Conservation (phyloP, 2,888 invertebrate genomes). For the Pristionchus mayeri region DNA sequence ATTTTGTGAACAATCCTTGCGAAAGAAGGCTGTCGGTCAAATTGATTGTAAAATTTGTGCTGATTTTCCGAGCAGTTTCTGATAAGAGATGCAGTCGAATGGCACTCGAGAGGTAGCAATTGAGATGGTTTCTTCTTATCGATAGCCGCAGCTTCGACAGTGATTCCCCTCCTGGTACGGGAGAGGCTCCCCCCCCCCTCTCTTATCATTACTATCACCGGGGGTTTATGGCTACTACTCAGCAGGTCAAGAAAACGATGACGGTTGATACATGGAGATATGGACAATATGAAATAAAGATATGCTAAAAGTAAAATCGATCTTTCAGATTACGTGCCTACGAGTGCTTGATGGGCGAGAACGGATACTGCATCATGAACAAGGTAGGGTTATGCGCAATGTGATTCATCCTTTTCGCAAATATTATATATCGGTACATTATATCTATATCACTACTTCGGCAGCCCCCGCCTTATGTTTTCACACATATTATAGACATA, state of each 20-base stretch:
- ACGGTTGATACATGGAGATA: background rate
- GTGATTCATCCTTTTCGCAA: background rate
- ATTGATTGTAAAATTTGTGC: background rate
- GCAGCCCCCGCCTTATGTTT: too few species aligned
- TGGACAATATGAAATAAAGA: too few species aligned
- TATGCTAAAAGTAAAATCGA: too few species aligned
- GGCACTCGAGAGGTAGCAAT: slow-evolving; percentile 11
- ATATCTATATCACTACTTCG: too few species aligned
- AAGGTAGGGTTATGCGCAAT: slow-evolving; percentile 51
- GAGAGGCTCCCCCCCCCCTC: background rate
- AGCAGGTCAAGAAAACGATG: background rate
- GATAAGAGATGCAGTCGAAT: background rate
- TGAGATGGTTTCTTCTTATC: background rate
- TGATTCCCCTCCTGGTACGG: slow-evolving; percentile 25
- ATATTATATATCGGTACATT: too few species aligned
- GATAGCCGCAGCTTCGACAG: background rate
- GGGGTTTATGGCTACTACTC: slow-evolving; percentile 20
- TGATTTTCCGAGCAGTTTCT: background rate
- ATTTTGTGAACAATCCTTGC: background rate
- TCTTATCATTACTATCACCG: slow-evolving; percentile 29
- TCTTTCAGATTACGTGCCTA: slow-evolving; percentile 62
- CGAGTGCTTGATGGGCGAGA: slow-evolving; percentile 60
- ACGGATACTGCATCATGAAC: slow-evolving; percentile 63
- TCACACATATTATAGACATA: too few species aligned
- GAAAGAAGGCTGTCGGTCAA: background rate